A percentile compares a stretch with the other conserved stretches of the same genome.
phyloP scores from a whole-genome alignment of 2,888 invertebrate species.

The Zootermopsis nevadensis region DNA sequence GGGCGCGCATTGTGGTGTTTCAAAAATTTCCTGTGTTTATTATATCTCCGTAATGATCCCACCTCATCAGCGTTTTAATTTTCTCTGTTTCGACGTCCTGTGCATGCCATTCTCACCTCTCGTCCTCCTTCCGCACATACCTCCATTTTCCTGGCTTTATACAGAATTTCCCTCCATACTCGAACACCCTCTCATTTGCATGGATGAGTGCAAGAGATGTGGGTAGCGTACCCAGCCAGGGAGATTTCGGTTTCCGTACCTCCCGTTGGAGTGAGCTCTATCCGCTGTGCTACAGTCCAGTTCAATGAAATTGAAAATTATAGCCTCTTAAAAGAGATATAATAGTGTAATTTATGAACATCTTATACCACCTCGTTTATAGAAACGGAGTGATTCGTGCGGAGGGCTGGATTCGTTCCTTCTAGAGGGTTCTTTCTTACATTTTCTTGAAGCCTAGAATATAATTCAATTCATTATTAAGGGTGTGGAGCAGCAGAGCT shows the following conservation, averaged over 20 bases:
- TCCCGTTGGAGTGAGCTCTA: constrained; percentile 9
- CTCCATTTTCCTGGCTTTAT: background rate
- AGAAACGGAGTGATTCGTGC: constrained; percentile 25
- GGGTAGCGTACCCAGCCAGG: background rate
- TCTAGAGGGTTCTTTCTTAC: background rate
- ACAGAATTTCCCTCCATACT: background rate
- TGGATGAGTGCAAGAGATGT: constrained; percentile 29
- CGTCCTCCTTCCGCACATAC: too few relatives aligned
- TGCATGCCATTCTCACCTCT: too few relatives aligned
- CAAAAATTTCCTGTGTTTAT: too few relatives aligned
- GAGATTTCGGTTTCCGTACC: constrained; percentile 8
- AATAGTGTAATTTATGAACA: constrained; percentile 36
- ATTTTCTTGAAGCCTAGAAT: constrained; percentile 13
- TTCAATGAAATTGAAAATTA: constrained; percentile 43
- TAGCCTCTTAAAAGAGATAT: constrained; percentile 39
- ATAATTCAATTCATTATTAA: constrained; percentile 30
- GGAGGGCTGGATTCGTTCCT: constrained; percentile 24
- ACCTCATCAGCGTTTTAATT: too few relatives aligned
- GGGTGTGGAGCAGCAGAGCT: constrained; percentile 14
- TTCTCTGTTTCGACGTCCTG: too few relatives aligned
- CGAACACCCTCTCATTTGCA: constrained; percentile 17
- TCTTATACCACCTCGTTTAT: constrained; percentile 20
- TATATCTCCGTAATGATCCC: too few relatives aligned
- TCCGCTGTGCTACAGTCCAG: constrained; percentile 12
- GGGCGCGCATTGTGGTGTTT: too few relatives aligned